phyloP scores from a whole-genome alignment of 2,113 vertebrate genomes.

The Syrrhaptes paradoxus region DNA sequence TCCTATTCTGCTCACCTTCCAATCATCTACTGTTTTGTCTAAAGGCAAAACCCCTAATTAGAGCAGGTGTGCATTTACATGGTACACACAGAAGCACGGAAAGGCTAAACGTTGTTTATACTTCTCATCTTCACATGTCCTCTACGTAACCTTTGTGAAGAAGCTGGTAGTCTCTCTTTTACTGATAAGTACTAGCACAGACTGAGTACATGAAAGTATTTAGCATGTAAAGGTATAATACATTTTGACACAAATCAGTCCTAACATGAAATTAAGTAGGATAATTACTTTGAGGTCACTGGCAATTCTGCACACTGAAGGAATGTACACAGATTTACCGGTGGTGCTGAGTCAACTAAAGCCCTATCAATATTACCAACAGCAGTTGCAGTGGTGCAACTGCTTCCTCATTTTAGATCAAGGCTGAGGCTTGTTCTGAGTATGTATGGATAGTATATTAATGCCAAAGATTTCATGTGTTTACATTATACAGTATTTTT shows the following conservation, averaged over 20 bases:
- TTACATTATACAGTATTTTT: neutral
- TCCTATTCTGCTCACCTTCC: neutral
- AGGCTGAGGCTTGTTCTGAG: neutral
- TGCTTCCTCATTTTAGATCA: neutral
- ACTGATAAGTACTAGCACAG: neutral
- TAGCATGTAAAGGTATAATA: neutral
- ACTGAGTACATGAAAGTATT: neutral
- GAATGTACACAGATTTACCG: neutral
- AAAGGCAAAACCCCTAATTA: neutral
- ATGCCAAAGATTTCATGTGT: neutral
- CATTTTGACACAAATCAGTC: neutral
- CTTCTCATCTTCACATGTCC: neutral
- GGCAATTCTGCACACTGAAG: neutral
- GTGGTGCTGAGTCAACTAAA: neutral
- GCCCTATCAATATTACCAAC: neutral
- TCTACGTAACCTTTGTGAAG: neutral
- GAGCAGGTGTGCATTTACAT: conserved; percentile 8
- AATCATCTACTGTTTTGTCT: neutral
- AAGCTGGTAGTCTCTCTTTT: neutral
- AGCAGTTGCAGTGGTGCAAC: neutral
- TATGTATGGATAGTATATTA: neutral
- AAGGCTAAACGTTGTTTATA: neutral
- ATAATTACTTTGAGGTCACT: neutral
- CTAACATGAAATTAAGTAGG: neutral
- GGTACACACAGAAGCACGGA: neutral